phyloP scores from a whole-genome alignment of 2,888 invertebrate genomes.

The Papilio protenor region DNA sequence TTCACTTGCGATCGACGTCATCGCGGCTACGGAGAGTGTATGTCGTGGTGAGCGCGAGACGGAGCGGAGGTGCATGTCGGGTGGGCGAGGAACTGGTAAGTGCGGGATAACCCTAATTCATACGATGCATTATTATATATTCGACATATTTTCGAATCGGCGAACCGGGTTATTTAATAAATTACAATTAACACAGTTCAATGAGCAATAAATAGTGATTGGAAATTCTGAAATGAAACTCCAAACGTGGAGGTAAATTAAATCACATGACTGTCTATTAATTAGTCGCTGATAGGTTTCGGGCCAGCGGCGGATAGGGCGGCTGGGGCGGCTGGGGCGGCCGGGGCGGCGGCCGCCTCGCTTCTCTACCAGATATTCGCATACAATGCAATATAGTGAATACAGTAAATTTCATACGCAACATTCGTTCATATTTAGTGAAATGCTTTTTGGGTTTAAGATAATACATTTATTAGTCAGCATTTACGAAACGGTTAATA shows the following conservation, averaged over 20 bases:
- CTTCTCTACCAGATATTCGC: background rate
- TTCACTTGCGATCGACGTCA: no score
- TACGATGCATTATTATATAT: background rate
- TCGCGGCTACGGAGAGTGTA: no score
- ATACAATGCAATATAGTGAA: background rate
- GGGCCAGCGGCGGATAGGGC: background rate
- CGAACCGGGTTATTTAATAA: background rate
- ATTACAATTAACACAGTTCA: background rate
- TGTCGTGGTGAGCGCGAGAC: no score
- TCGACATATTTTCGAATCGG: background rate
- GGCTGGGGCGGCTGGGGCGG: background rate
- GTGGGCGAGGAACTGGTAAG: no score
- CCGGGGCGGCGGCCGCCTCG: background rate
- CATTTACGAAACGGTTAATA: no score
- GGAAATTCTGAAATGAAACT: background rate
- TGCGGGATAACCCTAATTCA: background rate
- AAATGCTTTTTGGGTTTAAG: background rate
- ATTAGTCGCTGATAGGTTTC: slow-evolving; percentile 5
- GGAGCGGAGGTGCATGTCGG: no score
- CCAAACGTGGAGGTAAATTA: slow-evolving; percentile 6
- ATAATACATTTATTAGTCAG: background rate
- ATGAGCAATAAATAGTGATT: background rate
- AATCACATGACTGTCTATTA: background rate
- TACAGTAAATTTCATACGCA: background rate
- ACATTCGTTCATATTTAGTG: background rate